Evolutionary conservation across 2,113 vertebrate genomes (phyloP).

Genomic region (Petrocephalus microphthalmus): DNA sequence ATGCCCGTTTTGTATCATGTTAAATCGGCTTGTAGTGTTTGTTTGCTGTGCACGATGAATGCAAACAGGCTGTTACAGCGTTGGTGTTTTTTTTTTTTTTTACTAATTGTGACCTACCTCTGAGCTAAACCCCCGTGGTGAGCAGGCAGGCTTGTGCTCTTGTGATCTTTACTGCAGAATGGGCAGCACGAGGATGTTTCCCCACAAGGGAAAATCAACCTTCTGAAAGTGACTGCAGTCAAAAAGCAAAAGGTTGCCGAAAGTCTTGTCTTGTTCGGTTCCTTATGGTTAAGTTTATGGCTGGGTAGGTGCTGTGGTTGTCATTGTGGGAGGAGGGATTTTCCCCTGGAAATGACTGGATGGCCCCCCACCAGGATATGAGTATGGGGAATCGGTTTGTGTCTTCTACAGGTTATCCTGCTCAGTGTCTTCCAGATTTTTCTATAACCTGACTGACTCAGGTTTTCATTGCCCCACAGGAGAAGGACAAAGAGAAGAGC

Average conservation of each 20-base stretch:
- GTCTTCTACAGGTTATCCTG: neutral
- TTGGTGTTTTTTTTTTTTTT: neutral
- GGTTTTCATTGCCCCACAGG: slow-evolving; percentile 55
- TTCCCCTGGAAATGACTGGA: neutral
- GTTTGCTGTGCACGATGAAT: neutral
- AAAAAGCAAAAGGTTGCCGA: neutral
- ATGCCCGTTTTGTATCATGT: neutral
- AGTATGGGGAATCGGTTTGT: too few species aligned
- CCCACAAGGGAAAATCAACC: neutral
- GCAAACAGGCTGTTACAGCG: neutral
- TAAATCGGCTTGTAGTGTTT: neutral
- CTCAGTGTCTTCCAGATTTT: neutral
- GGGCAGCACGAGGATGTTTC: neutral
- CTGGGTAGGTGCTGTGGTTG: too few species aligned
- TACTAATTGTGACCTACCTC: neutral
- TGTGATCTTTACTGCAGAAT: neutral
- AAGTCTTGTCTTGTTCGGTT: too few species aligned
- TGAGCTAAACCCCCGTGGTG: neutral
- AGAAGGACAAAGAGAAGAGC: slow-evolving; percentile 79
- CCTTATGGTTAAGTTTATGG: too few species aligned
- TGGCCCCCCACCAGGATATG: neutral
- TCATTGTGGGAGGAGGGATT: neutral
- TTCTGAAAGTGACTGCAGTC: neutral
- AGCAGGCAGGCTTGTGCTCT: neutral
- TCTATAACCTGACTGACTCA: neutral